These are phyloP conservation scores for Limonius californicus DNA, from an alignment of 1,140 invertebrate genomes.

Conservation along the genomic window DNA sequence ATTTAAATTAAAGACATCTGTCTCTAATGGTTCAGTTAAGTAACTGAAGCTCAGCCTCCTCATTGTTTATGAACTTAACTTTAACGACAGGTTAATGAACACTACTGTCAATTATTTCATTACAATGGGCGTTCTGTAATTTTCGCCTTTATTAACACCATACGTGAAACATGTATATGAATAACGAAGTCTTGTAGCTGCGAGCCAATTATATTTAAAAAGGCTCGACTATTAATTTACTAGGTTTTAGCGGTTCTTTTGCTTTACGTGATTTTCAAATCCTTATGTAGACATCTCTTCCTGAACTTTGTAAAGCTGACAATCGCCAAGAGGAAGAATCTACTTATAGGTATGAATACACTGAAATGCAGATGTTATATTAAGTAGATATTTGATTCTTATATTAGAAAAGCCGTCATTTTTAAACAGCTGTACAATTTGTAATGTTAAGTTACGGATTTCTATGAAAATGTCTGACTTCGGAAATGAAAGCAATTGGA, in stretches of 20 bases:
- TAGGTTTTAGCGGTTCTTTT: too few relatives aligned
- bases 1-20: constrained; percentile 6
- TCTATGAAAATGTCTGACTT: too few relatives aligned
- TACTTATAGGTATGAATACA: too few relatives aligned
- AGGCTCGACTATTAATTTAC: not conserved
- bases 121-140: constrained; percentile 19
- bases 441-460: too few relatives aligned
- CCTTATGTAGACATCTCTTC: too few relatives aligned
- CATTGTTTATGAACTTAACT: constrained; percentile 16
- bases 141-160: constrained; percentile 7
- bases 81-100: constrained; percentile 20
- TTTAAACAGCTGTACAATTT: too few relatives aligned
- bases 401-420: too few relatives aligned
- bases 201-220: not conserved
- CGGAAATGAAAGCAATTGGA: too few relatives aligned
- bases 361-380: not conserved
- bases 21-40: not conserved
- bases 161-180: not conserved
- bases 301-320: too few relatives aligned
- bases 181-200: not conserved
- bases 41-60: not conserved
- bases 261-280: not conserved
- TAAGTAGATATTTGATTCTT: too few relatives aligned
- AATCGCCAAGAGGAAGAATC: too few relatives aligned
- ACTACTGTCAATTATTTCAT: constrained; percentile 21